These are phyloP conservation scores for Poecile atricapillus DNA, from an alignment of 2,113 vertebrate genomes.

Conservation along the genomic window DNA sequence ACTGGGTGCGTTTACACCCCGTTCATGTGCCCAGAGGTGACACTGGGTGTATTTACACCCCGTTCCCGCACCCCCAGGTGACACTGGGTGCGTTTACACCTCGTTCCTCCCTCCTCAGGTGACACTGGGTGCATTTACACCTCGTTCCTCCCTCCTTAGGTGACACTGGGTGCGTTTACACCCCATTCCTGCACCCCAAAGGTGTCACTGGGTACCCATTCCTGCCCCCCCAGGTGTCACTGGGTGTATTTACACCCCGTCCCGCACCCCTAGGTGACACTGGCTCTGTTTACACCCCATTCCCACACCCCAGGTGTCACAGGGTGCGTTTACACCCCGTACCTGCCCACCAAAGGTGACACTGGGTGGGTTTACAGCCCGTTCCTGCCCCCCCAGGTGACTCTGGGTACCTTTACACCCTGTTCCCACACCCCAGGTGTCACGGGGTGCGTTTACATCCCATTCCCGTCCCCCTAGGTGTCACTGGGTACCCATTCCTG, in stretches of 20 bases:
- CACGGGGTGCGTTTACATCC: too few relatives aligned
- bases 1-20: accelerated
- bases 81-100: accelerated
- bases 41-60: background rate
- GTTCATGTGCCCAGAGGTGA: accelerated
- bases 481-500: accelerated
- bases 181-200: accelerated
- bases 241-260: accelerated
- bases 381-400: too few relatives aligned
- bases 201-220: background rate
- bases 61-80: accelerated
- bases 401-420: too few relatives aligned
- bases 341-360: too few relatives aligned
- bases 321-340: too few relatives aligned
- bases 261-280: background rate
- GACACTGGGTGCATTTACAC: accelerated
- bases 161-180: accelerated
- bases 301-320: too few relatives aligned
- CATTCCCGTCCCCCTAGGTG: accelerated
- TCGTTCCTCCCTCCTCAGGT: accelerated
- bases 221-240: background rate
- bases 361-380: too few relatives aligned
- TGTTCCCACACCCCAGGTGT: too few relatives aligned
- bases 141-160: accelerated
- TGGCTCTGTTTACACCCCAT: background rate